Evolutionary conservation across 2,888 invertebrate species (phyloP), one percentile per base, ranked within the genome.

Genomic region (Archips xylosteana): DNA sequence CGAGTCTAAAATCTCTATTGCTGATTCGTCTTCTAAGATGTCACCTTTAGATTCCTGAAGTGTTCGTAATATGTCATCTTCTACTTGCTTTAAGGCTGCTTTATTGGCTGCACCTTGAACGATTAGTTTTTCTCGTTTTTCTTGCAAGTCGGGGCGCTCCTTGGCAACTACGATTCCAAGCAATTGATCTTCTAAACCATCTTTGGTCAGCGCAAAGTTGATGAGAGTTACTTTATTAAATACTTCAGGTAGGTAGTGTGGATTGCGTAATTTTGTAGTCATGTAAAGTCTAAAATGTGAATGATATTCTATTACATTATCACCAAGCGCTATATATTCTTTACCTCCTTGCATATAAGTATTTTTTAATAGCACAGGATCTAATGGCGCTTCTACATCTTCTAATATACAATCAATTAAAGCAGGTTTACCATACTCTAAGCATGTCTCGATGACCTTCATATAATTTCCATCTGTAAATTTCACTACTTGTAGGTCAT

Each of bases 1-100:
- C 3, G 97, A 97, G 86, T 98, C 98, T 62, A 99, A 93, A 75
- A 98, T 97, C 87, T 97, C 96, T 79, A 99, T 98, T 3, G 98
- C 98, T 3, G 95, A 95, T 91, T 98, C 98, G 87, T 99, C 98
- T 91, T 98, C 98, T 76, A 99, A 94, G 84, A 99, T 98, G 86
- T 98, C 98, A 2, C 98, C 98, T 86, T 98, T 97, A 1, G 96
- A 95, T 83, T 97, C 96, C 60, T 97, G 97, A 70, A 99, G 91
- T 0, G 98, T 98, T 82, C 96, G 96, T 64, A 99, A 92, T 80
- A 99, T 98, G 89, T 97, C 97, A 85, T 98, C 97, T 91, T 99
- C 98, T 36, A 98, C 97, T 87, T 97, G 96, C 83, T 97, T 97
- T 54, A 99, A 89, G 2, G 97, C 96, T 72, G 96, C 96, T 85